Base-by-base conservation (phyloP, 2,888 invertebrate genomes). In the Epinotia bilunana region DNA sequence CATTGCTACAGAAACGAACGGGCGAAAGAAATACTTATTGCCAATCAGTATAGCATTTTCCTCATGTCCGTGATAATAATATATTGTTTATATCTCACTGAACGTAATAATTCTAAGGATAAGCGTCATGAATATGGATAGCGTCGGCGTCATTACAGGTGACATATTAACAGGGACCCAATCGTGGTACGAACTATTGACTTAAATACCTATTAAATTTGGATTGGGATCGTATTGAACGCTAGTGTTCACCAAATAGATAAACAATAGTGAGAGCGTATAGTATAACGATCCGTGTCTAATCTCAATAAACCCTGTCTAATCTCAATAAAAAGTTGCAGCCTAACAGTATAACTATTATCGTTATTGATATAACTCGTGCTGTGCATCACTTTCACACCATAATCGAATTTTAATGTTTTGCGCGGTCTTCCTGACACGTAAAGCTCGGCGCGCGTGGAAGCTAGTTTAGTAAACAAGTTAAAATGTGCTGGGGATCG, bases 31-130 rank as follows among this genome's bases (percentile, higher is more conserved):
- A 3, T 80, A 73, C 78, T 82, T 88, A 1, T 79, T 76, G 2
- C 89, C 89, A 5, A 87, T 76, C 86, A 92, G 92, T 61, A 91
- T 80, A 11, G 92, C 82, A 72, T 88, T 89, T 80, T 88, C 86
- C 79, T 92, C 90, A 82, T 91, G 88, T 0, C 91, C 92, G 69
- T 93, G 93, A 78, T 86, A 92, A 77, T 89, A 93, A 28, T 91
- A 88, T 88, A 93, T 90, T 4, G 88, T 87, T 83, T 90, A 91
- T 18, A 92, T 86, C 16, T 90, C 92, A 73, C 87, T 88, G 77
- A 86, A 92, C 5, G 86, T 79, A 73, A 92, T 87, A 18, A 92
- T 82, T 28, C 87, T 81, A 12, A 88, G 82, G 76, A 89, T 80
- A 13, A 88, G 57, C 49, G 86, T 82, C 39, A 87, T 72, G 75